Conservation (phyloP, 64 coral and sea anemone species). For the Orbicella faveolata region DNA sequence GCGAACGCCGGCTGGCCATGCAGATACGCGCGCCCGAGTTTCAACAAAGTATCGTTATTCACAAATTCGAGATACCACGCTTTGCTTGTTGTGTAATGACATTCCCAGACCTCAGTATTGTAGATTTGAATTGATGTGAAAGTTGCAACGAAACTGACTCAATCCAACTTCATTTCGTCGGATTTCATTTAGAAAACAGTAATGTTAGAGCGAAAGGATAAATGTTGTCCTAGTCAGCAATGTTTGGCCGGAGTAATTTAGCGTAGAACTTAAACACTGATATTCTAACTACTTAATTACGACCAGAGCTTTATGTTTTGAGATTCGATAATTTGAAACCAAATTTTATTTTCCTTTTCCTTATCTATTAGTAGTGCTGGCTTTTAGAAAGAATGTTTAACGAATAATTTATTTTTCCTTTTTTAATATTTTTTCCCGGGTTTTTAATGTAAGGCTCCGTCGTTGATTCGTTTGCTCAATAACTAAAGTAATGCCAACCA, state of each 20-base stretch:
- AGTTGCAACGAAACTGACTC: not conserved
- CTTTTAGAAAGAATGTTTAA: constrained; percentile 15
- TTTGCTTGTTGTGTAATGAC: not conserved
- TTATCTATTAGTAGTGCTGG: constrained; percentile 19
- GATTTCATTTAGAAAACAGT: not conserved
- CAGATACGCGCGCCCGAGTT: not conserved
- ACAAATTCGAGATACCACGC: not conserved
- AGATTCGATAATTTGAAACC: constrained; percentile 24
- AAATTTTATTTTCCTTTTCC: constrained; percentile 19
- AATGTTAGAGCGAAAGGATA: not conserved
- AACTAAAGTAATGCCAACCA: not conserved
- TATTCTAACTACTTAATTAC: constrained; percentile 38
- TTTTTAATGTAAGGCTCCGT: not conserved
- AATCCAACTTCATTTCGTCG: not conserved
- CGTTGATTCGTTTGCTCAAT: not conserved
- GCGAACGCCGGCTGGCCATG: not conserved
- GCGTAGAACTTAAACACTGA: constrained; percentile 23
- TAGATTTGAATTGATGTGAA: not conserved
- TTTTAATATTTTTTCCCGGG: not conserved
- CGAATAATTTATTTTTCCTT: not conserved
- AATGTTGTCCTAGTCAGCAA: not conserved
- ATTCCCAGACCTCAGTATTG: not conserved
- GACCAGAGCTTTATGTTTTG: constrained; percentile 19
- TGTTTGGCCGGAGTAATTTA: constrained; percentile 21
- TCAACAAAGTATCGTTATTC: not conserved